A percentile compares a stretch with the other conserved stretches of the same genome.
Evolutionary conservation across 2,888 invertebrate genomes (phyloP).

Genomic region (Andricus quercusramuli): DNA sequence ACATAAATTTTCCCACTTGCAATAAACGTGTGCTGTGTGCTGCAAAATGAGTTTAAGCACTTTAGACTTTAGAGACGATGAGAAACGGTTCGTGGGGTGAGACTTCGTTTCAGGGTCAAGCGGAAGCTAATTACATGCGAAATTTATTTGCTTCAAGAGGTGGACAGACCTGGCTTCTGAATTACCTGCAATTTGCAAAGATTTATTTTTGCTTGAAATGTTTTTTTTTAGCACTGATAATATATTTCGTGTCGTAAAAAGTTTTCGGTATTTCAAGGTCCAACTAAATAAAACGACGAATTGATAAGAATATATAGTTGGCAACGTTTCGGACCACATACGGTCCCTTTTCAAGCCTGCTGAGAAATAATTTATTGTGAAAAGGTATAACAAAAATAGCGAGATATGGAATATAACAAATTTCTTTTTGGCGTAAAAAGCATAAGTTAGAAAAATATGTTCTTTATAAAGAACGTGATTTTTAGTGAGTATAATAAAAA

Average conservation of each 20-base stretch:
- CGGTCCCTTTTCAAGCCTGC: no score
- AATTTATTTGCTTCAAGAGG: conserved; percentile 18
- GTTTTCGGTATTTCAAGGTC: no score
- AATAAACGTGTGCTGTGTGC: conserved; percentile 4
- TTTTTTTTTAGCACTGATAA: not conserved
- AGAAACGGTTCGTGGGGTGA: conserved; percentile 26
- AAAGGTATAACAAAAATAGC: no score
- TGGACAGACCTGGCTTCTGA: not conserved
- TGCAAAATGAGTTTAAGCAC: conserved; percentile 13
- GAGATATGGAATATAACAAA: no score
- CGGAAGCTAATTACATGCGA: conserved; percentile 32
- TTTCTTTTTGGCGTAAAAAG: no score
- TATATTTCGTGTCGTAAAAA: not conserved
- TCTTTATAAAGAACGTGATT: no score
- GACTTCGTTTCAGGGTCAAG: conserved; percentile 33
- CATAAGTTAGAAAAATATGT: no score
- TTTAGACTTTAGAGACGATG: conserved; percentile 8
- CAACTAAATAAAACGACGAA: no score
- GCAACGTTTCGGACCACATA: no score
- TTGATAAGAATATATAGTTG: no score
- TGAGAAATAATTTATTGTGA: no score
- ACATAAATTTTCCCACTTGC: conserved; percentile 36
- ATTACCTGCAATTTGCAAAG: not conserved
- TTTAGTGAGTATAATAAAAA: no score
- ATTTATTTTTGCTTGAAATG: not conserved